These are phyloP conservation scores for Ceratotherium simum DNA, from an alignment of 2,113 vertebrate species.

Conservation along the genomic window DNA sequence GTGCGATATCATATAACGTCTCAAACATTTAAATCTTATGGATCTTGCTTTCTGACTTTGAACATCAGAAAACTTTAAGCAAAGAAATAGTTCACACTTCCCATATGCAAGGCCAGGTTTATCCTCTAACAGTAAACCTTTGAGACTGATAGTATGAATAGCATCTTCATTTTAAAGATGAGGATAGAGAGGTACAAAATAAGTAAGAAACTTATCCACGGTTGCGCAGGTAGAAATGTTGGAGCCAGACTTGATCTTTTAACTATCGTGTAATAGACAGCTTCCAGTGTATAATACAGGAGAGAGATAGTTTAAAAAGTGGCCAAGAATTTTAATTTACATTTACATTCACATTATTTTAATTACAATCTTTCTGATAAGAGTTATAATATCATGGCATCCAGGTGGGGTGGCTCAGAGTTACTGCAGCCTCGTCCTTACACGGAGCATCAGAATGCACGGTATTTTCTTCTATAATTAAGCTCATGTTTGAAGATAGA, in stretches of 20 bases:
- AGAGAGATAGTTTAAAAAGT: not conserved
- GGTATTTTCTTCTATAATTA: not conserved
- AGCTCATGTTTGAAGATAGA: not conserved
- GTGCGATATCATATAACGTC: not conserved
- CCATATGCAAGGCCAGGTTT: not conserved
- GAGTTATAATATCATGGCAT: not conserved
- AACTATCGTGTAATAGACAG: not conserved
- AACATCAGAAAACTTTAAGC: not conserved
- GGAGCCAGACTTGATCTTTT: not conserved
- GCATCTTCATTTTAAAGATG: not conserved
- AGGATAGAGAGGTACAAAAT: not conserved
- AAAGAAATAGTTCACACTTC: not conserved
- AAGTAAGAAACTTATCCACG: not conserved
- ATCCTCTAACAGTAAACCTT: not conserved
- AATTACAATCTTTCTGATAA: not conserved
- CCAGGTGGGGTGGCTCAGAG: not conserved
- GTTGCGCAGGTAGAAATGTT: not conserved
- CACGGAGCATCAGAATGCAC: not conserved
- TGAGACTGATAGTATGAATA: not conserved
- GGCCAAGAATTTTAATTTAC: not conserved
- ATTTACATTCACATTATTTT: constrained; percentile 24
- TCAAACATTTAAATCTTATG: not conserved
- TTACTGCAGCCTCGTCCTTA: not conserved
- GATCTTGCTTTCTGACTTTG: constrained; percentile 15
- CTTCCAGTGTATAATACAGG: not conserved